phyloP scores from a whole-genome alignment of 2,113 vertebrate species.

The Oncorhynchus gorbuscha region DNA sequence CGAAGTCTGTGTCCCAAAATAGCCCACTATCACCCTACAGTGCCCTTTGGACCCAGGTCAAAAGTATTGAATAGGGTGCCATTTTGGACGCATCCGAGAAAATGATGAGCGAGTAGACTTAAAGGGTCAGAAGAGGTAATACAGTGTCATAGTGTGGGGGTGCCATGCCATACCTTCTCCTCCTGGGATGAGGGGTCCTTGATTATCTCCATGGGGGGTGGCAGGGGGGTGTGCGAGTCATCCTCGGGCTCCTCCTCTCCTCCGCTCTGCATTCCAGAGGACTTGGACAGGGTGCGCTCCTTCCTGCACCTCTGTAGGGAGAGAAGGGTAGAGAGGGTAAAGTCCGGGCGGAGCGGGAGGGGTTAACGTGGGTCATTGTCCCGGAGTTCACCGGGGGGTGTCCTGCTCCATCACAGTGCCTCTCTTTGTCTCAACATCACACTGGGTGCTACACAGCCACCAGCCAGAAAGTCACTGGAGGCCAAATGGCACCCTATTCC shows the following conservation, averaged over 20 bases:
- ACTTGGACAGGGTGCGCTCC: conserved; percentile 68
- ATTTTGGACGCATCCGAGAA: too few relatives aligned
- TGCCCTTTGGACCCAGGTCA: too few relatives aligned
- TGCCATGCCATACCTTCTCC: conserved; percentile 82
- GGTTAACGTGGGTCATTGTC: not conserved
- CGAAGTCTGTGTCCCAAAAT: too few relatives aligned
- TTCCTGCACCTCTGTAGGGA: conserved; percentile 81
- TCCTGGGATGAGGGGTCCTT: conserved; percentile 92
- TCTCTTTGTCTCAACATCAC: not conserved
- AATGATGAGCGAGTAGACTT: too few relatives aligned
- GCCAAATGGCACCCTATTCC: not conserved
- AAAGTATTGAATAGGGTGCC: too few relatives aligned
- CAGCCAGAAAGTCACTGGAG: not conserved
- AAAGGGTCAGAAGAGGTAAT: too few relatives aligned
- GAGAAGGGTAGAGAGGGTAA: conserved; percentile 16
- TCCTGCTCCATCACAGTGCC: not conserved
- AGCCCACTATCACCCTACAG: too few relatives aligned
- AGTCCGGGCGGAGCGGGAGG: not conserved
- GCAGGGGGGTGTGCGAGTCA: conserved; percentile 91
- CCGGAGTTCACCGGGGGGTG: not conserved
- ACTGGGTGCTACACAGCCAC: not conserved
- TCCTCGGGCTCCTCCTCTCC: conserved; percentile 96
- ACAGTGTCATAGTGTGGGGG: too few relatives aligned
- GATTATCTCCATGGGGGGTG: conserved; percentile 98
- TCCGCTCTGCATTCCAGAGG: conserved; percentile 82